A percentile compares a stretch with the other conserved stretches of the same genome.
These are phyloP conservation scores for Neolamprologus multifasciatus DNA, from an alignment of 2,797 vertebrate genomes.

Conservation along the genomic window DNA sequence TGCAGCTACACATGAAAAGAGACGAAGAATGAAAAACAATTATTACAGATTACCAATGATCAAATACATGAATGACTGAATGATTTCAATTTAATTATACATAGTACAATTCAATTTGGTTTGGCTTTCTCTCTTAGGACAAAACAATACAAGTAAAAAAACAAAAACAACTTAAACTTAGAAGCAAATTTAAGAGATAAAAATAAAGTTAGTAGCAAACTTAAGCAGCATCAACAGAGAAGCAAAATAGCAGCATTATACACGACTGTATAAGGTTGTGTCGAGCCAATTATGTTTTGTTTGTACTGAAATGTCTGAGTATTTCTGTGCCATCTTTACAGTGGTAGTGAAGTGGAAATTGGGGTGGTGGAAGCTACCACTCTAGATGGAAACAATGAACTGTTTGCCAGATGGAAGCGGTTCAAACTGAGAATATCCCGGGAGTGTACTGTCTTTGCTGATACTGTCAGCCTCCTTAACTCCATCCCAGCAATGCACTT, in stretches of 20 bases:
- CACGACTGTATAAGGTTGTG: not conserved
- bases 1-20: constrained; percentile 30
- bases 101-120: not conserved
- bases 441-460: not conserved
- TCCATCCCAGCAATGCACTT: not conserved
- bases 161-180: not conserved
- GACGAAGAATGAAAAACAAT: not conserved
- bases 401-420: not conserved
- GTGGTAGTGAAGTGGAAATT: not conserved
- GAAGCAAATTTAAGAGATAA: not conserved
- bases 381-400: not conserved
- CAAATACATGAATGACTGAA: not conserved
- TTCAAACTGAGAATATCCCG: not conserved
- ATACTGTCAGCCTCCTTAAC: not conserved
- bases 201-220: not conserved
- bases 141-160: not conserved
- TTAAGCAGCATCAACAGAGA: not conserved
- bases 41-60: not conserved
- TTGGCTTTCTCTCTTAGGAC: not conserved
- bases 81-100: not conserved
- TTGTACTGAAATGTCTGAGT: not conserved
- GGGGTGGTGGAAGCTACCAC: not conserved
- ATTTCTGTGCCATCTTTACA: not conserved
- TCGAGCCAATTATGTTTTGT: not conserved
- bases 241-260: not conserved